Conservation (phyloP, 35 echinoderm and acorn worm genomes). For the Apostichopus japonicus region DNA sequence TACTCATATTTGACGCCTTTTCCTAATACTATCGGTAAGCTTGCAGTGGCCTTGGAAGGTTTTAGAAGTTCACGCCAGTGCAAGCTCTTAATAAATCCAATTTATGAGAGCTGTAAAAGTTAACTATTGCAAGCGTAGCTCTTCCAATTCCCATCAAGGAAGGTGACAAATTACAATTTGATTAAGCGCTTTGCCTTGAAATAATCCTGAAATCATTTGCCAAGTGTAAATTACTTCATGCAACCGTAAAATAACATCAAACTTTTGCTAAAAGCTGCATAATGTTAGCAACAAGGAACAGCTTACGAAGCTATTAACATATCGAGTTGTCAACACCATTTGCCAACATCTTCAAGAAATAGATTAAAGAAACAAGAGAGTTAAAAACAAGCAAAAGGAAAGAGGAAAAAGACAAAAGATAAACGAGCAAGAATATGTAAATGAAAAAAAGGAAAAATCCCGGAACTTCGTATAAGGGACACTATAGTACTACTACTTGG, state of each 20-base stretch:
- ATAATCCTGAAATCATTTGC: background rate
- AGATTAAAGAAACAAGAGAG: too few species aligned
- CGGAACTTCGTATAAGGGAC: too few species aligned
- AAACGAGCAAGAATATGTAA: too few species aligned
- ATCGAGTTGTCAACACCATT: too few species aligned
- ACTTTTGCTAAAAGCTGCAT: background rate
- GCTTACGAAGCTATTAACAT: background rate
- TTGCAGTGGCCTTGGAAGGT: background rate
- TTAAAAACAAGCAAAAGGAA: too few species aligned
- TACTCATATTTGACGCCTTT: background rate
- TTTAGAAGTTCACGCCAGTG: background rate
- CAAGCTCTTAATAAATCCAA: background rate
- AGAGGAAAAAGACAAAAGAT: too few species aligned
- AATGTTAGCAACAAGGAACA: background rate
- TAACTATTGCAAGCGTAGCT: background rate
- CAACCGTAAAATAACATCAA: background rate
- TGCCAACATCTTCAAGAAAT: too few species aligned
- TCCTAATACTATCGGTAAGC: background rate
- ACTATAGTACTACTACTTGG: too few species aligned
- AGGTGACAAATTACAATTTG: slow-evolving; percentile 4
- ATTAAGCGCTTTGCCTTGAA: background rate
- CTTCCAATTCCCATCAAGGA: background rate
- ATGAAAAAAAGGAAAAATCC: too few species aligned
- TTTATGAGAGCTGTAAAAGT: background rate
- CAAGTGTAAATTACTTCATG: background rate